Evolutionary conservation across 2,888 invertebrate species (phyloP), one percentile per base, ranked within the genome.

Genomic region (Metopia argyrocephala): DNA sequence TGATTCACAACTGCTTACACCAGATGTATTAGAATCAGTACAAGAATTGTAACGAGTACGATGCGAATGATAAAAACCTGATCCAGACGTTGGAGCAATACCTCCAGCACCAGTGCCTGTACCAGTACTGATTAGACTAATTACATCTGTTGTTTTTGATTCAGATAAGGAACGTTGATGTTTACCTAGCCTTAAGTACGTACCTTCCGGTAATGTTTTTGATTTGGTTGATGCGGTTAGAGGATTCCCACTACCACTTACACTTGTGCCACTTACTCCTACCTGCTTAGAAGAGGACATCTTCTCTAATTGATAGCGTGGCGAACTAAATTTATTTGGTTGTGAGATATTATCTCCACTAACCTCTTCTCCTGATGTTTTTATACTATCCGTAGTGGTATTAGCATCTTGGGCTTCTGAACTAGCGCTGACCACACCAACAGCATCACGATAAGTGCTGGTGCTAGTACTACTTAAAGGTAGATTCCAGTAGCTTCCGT

Each of bases 1-100:
- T 1, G 95, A 96, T 89, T 96, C 96, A 85, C 94, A 94, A 74
- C 96, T 96, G 90, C 95, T 95, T 23, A 96, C 94, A 52, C 96
- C 96, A 81, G 95, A 96, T 0, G 95, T 95, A 76, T 94, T 95
- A 1, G 95, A 95, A 87, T 96, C 96, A n/a, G 94, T 94, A 85
- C 93, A 91, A 1, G 92, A 92, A 87, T 92, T 92, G 83, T 92
- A 92, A n/a, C 93, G 89, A 88, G 93, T 87, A 87, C 92, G 84
- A 91, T 92, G 87, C 87, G 91, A 89, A 88, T 87, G 85, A 48
- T 83, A 81, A 69, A 82, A 45, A 6, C 68, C 66, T 4, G 71
- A 18, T 38, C 45, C 56, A 50, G 74, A 57, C 66, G 70, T 4
- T 64, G 80, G 79, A 27, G 79, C 65, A n/a, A 84, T 78, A 18